These are phyloP conservation scores for Hippoglossus stenolepis DNA, from an alignment of 2,113 vertebrate genomes.

Conservation along the genomic window DNA sequence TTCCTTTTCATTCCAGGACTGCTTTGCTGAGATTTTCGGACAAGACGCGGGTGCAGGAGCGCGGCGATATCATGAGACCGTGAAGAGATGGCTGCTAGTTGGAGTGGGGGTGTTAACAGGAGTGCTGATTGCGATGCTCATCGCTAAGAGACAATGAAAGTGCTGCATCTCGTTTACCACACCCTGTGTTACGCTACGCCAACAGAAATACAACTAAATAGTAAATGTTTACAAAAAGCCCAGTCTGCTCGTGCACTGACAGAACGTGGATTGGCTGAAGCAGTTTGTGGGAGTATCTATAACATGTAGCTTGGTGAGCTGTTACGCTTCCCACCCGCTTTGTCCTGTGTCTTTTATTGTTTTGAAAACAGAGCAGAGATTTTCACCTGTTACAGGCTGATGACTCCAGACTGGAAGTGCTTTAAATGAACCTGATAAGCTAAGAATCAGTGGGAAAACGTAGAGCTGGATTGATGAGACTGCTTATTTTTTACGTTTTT, in stretches of 20 bases:
- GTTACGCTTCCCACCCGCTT: slow-evolving; percentile 42
- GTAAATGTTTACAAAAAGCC: slow-evolving; percentile 76
- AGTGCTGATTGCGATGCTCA: slow-evolving; percentile 50
- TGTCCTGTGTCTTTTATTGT: slow-evolving; percentile 47
- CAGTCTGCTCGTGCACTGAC: slow-evolving; percentile 69
- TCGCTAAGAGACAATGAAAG: slow-evolving; percentile 64
- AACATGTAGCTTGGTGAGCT: slow-evolving; percentile 65
- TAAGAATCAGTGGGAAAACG: slow-evolving; percentile 40
- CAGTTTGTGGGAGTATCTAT: slow-evolving; percentile 37
- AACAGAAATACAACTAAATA: slow-evolving; percentile 28
- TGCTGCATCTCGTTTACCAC: not conserved
- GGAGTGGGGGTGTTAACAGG: slow-evolving; percentile 61
- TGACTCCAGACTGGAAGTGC: slow-evolving; percentile 50
- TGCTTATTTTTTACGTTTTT: slow-evolving; percentile 1
- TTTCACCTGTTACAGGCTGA: slow-evolving; percentile 29
- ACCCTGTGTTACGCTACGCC: slow-evolving; percentile 38
- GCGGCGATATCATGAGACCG: slow-evolving; percentile 36
- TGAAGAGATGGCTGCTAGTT: slow-evolving; percentile 59
- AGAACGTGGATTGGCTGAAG: slow-evolving; percentile 38
- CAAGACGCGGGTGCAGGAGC: slow-evolving; percentile 44
- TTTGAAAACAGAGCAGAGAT: slow-evolving; percentile 49
- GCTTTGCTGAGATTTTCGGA: slow-evolving; percentile 74
- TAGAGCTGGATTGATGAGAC: slow-evolving; percentile 39
- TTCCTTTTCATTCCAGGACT: slow-evolving; percentile 49
- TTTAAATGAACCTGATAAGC: slow-evolving; percentile 71